Evolutionary conservation across 2,797 vertebrate genomes (phyloP).

Genomic region (Argyrosomus regius): DNA sequence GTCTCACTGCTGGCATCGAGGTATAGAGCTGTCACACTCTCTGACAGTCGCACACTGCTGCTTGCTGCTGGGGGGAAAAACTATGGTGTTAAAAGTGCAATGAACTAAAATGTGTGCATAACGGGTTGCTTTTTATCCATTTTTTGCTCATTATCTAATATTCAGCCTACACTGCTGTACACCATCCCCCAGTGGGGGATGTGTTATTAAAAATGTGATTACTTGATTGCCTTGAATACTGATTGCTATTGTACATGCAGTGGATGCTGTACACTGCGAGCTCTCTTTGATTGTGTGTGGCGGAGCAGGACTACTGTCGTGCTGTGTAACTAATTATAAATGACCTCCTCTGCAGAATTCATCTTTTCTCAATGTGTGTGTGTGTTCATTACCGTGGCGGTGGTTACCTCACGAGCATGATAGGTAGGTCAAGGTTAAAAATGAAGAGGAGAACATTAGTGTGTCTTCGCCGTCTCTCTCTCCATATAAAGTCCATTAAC

Average conservation of each 20-base stretch:
- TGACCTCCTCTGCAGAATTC: constrained; percentile 66
- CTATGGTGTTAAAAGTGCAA: constrained; percentile 39
- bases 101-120: constrained; percentile 24
- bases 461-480: constrained; percentile 41
- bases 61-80: constrained; percentile 14
- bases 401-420: constrained; percentile 38
- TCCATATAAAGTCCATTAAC: constrained; percentile 55
- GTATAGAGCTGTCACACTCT: constrained; percentile 70
- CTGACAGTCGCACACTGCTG: constrained; percentile 54
- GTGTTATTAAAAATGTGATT: constrained; percentile 62
- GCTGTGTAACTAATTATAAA: constrained; percentile 79
- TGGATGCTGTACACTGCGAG: constrained; percentile 38
- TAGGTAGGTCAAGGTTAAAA: constrained; percentile 76
- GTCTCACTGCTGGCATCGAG: constrained; percentile 51
- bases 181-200: constrained; percentile 45
- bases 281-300: constrained; percentile 62
- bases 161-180: constrained; percentile 29
- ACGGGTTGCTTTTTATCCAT: constrained; percentile 4
- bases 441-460: constrained; percentile 48
- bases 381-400: constrained; percentile 16
- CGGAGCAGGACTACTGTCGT: constrained; percentile 58
- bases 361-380: constrained; percentile 45
- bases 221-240: constrained; percentile 63
- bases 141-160: constrained; percentile 50
- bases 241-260: constrained; percentile 53